Percentiles rank a stretch among this genome's conserved stretches.
Conservation (phyloP, 2,113 vertebrate genomes). For the Sturnus vulgaris region DNA sequence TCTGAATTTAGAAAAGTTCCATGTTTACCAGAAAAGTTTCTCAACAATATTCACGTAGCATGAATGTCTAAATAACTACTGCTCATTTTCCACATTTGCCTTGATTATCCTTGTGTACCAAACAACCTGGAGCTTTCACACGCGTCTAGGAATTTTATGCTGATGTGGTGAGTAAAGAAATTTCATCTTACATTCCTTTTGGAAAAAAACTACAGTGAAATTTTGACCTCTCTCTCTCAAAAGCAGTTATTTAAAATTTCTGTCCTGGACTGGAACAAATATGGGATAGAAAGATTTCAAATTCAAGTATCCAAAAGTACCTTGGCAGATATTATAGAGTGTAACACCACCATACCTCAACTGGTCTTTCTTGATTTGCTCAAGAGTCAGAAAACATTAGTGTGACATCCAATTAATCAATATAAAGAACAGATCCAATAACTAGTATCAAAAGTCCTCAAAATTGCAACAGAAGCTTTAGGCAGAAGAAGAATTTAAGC, state of each 20-base stretch:
- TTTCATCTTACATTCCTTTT: background rate
- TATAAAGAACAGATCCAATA: slow-evolving; percentile 47
- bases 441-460: slow-evolving; percentile 46
- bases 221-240: slow-evolving; percentile 31
- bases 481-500: slow-evolving; percentile 67
- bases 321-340: slow-evolving; percentile 33
- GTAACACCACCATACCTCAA: slow-evolving; percentile 4
- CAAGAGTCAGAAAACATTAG: slow-evolving; percentile 38
- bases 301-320: slow-evolving; percentile 28
- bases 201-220: slow-evolving; percentile 20
- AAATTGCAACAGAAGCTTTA: slow-evolving; percentile 62
- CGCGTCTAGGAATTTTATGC: background rate
- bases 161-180: background rate
- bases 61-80: background rate
- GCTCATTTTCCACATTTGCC: background rate
- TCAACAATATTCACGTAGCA: background rate
- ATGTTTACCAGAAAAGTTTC: background rate
- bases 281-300: slow-evolving; percentile 39
- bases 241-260: slow-evolving; percentile 34
- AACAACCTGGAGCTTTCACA: background rate
- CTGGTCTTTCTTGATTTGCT: slow-evolving; percentile 9
- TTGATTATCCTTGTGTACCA: background rate
- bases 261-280: slow-evolving; percentile 47
- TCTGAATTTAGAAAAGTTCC: slow-evolving; percentile 26
- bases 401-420: slow-evolving; percentile 56